phyloP scores from a whole-genome alignment of 2,888 invertebrate species.

The Aleiodes alternator region DNA sequence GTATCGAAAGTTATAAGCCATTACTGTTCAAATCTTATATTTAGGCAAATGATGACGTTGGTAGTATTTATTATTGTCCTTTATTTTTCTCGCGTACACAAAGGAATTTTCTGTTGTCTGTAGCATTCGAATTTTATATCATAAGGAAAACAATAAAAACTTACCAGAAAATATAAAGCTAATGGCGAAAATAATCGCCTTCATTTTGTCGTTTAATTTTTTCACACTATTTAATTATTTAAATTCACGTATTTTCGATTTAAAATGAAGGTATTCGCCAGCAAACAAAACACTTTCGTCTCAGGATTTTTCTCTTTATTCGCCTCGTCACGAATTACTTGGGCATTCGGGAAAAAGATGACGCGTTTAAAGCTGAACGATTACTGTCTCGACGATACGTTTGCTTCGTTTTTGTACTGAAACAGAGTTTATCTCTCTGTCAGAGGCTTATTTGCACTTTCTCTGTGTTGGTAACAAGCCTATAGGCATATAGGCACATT shows the following conservation, averaged over 20 bases:
- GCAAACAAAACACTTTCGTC: neutral
- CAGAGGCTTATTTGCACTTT: slow-evolving; percentile 1
- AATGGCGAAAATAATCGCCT: slow-evolving; percentile 71
- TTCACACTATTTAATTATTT: neutral
- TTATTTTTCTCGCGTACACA: slow-evolving; percentile 2
- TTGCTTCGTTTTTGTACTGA: neutral
- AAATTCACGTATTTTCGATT: neutral
- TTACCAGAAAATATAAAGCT: slow-evolving; percentile 76
- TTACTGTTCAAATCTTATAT: neutral
- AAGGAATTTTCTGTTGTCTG: slow-evolving; percentile 36
- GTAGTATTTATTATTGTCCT: neutral
- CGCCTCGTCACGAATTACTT: slow-evolving; percentile 17
- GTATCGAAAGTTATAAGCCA: neutral
- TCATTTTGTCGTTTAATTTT: slow-evolving; percentile 68
- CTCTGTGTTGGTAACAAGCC: slow-evolving; percentile 3
- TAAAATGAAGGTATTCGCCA: neutral
- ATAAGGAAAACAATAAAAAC: slow-evolving; percentile 56
- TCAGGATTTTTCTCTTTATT: neutral
- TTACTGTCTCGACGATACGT: slow-evolving; percentile 12
- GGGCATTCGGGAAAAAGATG: slow-evolving; percentile 9
- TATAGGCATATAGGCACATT: too few relatives aligned
- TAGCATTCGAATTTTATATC: slow-evolving; percentile 44
- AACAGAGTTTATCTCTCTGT: neutral
- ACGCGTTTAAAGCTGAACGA: slow-evolving; percentile 12
- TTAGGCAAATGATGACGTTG: neutral